Conservation (phyloP, 2,797 vertebrate species). For the Xerus rutilus region DNA sequence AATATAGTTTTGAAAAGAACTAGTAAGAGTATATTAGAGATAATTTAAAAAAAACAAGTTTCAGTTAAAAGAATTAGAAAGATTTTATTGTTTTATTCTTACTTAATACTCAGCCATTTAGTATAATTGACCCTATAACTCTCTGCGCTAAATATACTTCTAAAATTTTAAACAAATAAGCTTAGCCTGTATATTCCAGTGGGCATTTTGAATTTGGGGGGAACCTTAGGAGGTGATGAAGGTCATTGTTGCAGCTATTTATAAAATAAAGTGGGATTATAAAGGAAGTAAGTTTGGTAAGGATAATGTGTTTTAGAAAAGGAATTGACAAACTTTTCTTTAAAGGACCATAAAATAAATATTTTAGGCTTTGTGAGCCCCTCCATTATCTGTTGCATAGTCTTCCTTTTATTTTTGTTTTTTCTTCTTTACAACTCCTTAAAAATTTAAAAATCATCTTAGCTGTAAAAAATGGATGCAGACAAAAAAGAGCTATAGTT, state of each 20-base stretch:
- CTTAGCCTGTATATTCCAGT: not conserved
- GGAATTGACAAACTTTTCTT: not conserved
- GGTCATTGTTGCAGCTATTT: slow-evolving; percentile 14
- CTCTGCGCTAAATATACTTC: not conserved
- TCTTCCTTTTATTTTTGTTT: not conserved
- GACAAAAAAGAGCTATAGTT: not conserved
- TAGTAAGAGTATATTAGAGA: slow-evolving; percentile 6
- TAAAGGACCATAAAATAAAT: not conserved
- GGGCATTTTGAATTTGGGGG: slow-evolving; percentile 12
- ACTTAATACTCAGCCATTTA: slow-evolving; percentile 10
- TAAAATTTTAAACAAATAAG: slow-evolving; percentile 38
- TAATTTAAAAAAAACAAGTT: slow-evolving; percentile 22
- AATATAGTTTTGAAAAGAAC: slow-evolving; percentile 52
- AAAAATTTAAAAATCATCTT: not conserved
- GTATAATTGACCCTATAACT: not conserved
- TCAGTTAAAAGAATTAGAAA: slow-evolving; percentile 40
- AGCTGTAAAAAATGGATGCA: not conserved
- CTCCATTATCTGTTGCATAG: not conserved
- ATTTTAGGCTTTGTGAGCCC: not conserved
- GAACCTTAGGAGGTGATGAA: not conserved
- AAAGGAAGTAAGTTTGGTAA: not conserved
- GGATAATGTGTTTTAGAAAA: not conserved
- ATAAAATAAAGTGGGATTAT: not conserved
- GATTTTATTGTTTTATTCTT: slow-evolving; percentile 18
- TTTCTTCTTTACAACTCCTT: not conserved